phyloP scores from a whole-genome alignment of 2,797 vertebrate species.

The Sardinella longiceps region DNA sequence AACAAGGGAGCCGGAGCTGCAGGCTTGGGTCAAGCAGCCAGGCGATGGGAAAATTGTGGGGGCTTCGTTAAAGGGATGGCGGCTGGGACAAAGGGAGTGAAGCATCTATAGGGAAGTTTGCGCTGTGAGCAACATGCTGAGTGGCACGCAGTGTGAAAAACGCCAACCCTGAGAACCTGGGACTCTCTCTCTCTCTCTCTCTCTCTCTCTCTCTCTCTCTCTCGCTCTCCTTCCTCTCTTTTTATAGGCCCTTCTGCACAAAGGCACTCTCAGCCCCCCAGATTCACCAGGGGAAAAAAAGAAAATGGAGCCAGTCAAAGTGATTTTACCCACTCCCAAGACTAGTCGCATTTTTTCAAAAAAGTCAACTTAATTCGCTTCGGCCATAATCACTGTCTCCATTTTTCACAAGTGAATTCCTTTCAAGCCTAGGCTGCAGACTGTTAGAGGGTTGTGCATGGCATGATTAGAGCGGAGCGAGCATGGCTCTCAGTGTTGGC shows the following conservation, averaged over 20 bases:
- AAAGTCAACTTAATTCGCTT: constrained; percentile 58
- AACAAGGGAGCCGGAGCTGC: constrained; percentile 78
- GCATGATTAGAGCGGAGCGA: constrained; percentile 30
- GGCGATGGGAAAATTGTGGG: constrained; percentile 76
- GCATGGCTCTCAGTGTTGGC: constrained; percentile 3
- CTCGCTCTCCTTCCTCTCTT: too few species aligned
- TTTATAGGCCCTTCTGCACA: constrained; percentile 55
- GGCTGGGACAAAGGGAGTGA: constrained; percentile 67
- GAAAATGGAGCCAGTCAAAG: constrained; percentile 57
- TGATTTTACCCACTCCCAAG: constrained; percentile 62
- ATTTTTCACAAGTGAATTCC: not conserved
- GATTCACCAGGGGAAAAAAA: constrained; percentile 26
- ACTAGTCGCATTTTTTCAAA: constrained; percentile 53
- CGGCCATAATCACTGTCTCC: constrained; percentile 34
- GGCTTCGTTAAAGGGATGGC: constrained; percentile 66
- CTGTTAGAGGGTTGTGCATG: not conserved
- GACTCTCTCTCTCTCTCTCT: constrained; percentile 34
- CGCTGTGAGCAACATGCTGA: constrained; percentile 60
- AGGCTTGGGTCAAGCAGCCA: constrained; percentile 86
- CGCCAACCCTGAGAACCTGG: constrained; percentile 60
- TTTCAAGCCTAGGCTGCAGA: not conserved
- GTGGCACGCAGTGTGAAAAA: constrained; percentile 61
- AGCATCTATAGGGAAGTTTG: constrained; percentile 67
- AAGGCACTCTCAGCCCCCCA: constrained; percentile 48
- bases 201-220: constrained; percentile 31